Conservation (phyloP, 2,888 invertebrate species). For the Drosophila buzzatii region DNA sequence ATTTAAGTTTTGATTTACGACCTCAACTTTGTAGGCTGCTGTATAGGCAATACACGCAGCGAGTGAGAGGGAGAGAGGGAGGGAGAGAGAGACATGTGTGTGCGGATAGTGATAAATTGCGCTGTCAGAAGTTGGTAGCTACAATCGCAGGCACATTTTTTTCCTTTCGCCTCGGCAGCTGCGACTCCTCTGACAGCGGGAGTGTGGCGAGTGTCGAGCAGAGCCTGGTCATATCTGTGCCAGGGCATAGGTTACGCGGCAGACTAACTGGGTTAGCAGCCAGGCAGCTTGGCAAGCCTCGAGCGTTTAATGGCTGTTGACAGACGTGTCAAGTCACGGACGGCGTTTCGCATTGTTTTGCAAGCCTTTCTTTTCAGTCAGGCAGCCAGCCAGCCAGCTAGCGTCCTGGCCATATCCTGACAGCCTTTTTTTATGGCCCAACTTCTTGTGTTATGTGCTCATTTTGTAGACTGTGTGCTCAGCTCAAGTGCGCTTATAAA, state of each 20-base stretch:
- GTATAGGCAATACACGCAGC: conserved; percentile 65
- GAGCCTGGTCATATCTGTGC: conserved; percentile 60
- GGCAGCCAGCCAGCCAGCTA: neutral
- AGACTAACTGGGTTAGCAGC: conserved; percentile 74
- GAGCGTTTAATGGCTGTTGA: conserved; percentile 81
- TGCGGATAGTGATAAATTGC: conserved; percentile 82
- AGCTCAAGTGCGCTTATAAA: conserved; percentile 76
- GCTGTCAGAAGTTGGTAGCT: conserved; percentile 82
- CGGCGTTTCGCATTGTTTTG: conserved; percentile 56
- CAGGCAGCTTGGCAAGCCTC: conserved; percentile 25
- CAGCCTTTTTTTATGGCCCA: conserved; percentile 63
- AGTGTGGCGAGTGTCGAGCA: neutral
- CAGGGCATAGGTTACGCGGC: conserved; percentile 65
- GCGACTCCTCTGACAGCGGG: conserved; percentile 40
- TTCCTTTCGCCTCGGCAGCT: conserved; percentile 47
- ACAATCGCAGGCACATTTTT: conserved; percentile 63
- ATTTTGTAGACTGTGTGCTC: conserved; percentile 48
- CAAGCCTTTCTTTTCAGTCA: conserved; percentile 41
- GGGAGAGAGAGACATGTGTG: conserved; percentile 42
- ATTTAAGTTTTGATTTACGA: conserved; percentile 84
- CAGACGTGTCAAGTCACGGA: conserved; percentile 77
- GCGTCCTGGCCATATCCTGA: conserved; percentile 14
- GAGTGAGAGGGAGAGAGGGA: conserved; percentile 9
- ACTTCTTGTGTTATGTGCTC: conserved; percentile 73
- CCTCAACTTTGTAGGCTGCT: conserved; percentile 77